phyloP scores from a whole-genome alignment of 2,888 invertebrate species.

The Corythucha ciliata region DNA sequence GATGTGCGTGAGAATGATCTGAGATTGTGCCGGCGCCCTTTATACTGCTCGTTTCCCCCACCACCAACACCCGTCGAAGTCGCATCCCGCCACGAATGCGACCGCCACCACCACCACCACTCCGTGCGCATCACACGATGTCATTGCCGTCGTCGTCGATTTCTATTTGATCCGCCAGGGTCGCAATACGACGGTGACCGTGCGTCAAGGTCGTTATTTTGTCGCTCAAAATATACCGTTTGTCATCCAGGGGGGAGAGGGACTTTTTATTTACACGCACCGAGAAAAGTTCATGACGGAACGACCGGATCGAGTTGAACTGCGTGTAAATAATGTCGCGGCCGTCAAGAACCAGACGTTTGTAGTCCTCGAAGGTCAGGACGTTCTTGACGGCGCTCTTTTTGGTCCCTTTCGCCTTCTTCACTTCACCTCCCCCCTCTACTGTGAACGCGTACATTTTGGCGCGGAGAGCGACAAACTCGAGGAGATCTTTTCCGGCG shows the following conservation, averaged over 20 bases:
- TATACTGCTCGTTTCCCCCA: too few species aligned
- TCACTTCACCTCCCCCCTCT: slow-evolving; percentile 25
- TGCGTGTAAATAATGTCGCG: too few species aligned
- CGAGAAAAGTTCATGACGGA: not conserved
- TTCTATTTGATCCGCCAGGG: too few species aligned
- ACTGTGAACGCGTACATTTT: slow-evolving; percentile 34
- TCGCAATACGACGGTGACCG: not conserved
- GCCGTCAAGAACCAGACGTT: too few species aligned
- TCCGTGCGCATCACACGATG: too few species aligned
- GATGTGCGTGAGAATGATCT: too few species aligned
- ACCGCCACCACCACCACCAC: too few species aligned
- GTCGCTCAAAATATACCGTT: not conserved
- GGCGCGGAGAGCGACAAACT: slow-evolving; percentile 37
- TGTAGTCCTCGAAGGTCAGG: slow-evolving; percentile 26
- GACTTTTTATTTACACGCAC: not conserved
- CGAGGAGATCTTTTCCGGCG: slow-evolving; percentile 36
- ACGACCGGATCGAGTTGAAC: not conserved
- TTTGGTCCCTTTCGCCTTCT: slow-evolving; percentile 27
- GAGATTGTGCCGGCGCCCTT: too few species aligned
- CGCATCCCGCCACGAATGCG: too few species aligned
- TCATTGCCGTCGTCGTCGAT: too few species aligned
- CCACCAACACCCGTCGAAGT: too few species aligned
- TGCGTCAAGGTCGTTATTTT: not conserved
- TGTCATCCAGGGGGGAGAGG: not conserved
- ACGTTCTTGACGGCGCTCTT: slow-evolving; percentile 2